Percentiles rank a stretch among this genome's conserved stretches.
phyloP scores from a whole-genome alignment of 2,113 vertebrate genomes.

The Oenanthe melanoleuca region DNA sequence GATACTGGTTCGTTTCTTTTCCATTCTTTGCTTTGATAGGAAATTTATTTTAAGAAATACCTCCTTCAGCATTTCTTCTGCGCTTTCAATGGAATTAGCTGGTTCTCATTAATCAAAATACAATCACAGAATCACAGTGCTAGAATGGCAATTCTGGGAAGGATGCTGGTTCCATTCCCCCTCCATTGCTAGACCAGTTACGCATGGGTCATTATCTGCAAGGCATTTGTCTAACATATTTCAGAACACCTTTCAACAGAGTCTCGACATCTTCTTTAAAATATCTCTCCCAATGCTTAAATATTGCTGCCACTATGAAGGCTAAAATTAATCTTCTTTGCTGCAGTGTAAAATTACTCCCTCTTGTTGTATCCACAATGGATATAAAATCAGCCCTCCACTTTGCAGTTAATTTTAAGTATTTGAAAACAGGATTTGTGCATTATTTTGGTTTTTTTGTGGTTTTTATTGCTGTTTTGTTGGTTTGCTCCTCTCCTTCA shows the following conservation, averaged over 20 bases:
- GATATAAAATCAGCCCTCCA: not conserved
- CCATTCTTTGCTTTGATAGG: not conserved
- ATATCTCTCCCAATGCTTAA: not conserved
- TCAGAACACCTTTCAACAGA: not conserved
- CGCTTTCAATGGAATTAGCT: not conserved
- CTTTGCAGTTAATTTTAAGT: not conserved
- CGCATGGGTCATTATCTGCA: not conserved
- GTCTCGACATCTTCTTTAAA: not conserved
- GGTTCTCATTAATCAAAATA: not conserved
- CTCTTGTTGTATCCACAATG: not conserved
- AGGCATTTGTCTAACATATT: not conserved
- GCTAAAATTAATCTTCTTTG: not conserved
- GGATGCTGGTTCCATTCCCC: not conserved
- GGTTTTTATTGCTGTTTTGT: not conserved
- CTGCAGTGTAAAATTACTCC: not conserved
- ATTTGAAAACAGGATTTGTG: not conserved
- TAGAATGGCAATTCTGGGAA: not conserved
- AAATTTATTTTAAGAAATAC: conserved; percentile 2
- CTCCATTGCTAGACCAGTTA: not conserved
- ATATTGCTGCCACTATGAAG: not conserved
- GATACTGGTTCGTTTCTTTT: not conserved
- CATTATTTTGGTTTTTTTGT: not conserved
- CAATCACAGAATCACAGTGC: not conserved
- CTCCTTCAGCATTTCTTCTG: not conserved
- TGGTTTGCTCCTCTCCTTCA: not conserved